A percentile compares a stretch with the other conserved stretches of the same genome.
These are phyloP conservation scores for Chrysemys picta DNA, from an alignment of 2,113 vertebrate genomes.

Conservation along the genomic window DNA sequence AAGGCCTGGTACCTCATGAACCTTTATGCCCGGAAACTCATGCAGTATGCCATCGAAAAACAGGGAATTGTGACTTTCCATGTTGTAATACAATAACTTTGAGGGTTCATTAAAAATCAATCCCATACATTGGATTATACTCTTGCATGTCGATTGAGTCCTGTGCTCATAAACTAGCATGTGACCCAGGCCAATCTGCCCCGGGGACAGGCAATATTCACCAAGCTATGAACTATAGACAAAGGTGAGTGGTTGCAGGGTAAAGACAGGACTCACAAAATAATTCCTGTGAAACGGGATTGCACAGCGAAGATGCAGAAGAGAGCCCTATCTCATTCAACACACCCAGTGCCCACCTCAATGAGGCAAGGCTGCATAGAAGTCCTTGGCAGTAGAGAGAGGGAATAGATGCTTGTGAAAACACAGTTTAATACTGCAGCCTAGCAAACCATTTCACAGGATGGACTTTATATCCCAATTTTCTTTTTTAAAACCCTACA, in stretches of 20 bases:
- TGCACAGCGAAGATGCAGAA: constrained; percentile 35
- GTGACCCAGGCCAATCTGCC: neutral
- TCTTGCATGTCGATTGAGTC: neutral
- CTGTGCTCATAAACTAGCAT: neutral
- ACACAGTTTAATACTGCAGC: constrained; percentile 16
- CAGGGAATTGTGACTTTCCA: neutral
- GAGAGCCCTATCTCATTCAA: constrained; percentile 40
- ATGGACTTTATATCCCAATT: accelerated
- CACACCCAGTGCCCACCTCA: constrained; percentile 5
- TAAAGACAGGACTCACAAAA: neutral
- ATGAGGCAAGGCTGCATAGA: neutral
- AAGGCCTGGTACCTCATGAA: neutral
- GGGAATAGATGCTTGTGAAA: constrained; percentile 54
- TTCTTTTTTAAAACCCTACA: constrained; percentile 37
- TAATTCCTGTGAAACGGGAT: neutral
- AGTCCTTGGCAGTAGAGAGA: constrained; percentile 17
- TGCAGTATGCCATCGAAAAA: accelerated
- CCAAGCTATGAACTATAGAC: accelerated
- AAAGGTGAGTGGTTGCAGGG: neutral
- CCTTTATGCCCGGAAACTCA: neutral
- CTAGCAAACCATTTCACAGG: constrained; percentile 24
- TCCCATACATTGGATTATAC: accelerated
- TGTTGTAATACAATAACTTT: neutral
- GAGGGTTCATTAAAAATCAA: neutral
- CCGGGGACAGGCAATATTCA: neutral